phyloP scores from a whole-genome alignment of 1,140 invertebrate genomes.

The Bactericera cockerelli region DNA sequence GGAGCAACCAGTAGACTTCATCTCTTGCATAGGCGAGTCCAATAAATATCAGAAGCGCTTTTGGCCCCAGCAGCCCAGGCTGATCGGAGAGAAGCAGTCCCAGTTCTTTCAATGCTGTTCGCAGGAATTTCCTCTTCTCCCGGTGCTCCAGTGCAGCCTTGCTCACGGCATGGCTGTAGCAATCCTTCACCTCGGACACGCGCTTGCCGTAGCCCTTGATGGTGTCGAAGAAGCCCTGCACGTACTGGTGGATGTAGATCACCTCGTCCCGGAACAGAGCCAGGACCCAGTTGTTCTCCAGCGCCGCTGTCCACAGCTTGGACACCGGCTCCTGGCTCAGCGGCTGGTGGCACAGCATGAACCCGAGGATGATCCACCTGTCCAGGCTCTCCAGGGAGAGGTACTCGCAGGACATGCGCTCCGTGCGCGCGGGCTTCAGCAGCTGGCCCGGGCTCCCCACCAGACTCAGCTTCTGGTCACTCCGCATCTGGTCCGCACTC shows the following conservation, averaged over 20 bases:
- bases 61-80: slow-evolving; percentile 90
- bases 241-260: slow-evolving; percentile 85
- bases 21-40: slow-evolving; percentile 86
- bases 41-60: slow-evolving; percentile 91
- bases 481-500: slow-evolving; percentile 81
- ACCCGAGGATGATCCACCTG: slow-evolving; percentile 91
- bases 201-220: slow-evolving; percentile 90
- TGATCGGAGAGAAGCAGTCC: slow-evolving; percentile 93
- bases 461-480: slow-evolving; percentile 81
- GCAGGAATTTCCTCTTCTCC: slow-evolving; percentile 88
- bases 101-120: slow-evolving; percentile 88
- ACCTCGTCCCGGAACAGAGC: slow-evolving; percentile 95
- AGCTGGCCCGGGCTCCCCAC: slow-evolving; percentile 81
- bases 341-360: slow-evolving; percentile 75
- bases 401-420: slow-evolving; percentile 95
- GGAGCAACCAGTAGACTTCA: slow-evolving; percentile 90
- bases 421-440: slow-evolving; percentile 83
- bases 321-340: slow-evolving; percentile 61
- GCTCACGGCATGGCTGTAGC: slow-evolving; percentile 74
- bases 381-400: slow-evolving; percentile 89
- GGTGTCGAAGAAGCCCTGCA: slow-evolving; percentile 83
- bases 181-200: slow-evolving; percentile 87
- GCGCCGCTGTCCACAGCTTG: slow-evolving; percentile 77
- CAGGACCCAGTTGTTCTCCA: slow-evolving; percentile 87
- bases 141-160: slow-evolving; percentile 67